These are phyloP conservation scores for Mormyrus hasselquistii DNA, from an alignment of 2,797 vertebrate species.

Conservation along the genomic window DNA sequence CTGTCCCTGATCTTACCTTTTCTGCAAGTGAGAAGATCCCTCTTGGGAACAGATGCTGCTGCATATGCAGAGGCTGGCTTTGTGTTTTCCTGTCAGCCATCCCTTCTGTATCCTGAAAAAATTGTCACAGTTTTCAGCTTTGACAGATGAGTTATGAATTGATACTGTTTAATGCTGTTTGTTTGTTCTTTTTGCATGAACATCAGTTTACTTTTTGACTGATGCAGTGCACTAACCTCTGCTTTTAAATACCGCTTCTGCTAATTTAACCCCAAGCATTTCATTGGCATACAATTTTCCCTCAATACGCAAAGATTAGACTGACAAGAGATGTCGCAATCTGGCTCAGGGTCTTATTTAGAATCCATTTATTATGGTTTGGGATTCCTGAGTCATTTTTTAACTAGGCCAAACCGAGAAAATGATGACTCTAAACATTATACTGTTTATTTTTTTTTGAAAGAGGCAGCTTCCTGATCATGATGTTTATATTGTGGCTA, in stretches of 20 bases:
- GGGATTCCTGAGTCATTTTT: neutral
- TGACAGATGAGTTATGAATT: neutral
- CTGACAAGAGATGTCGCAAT: neutral
- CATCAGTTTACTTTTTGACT: neutral
- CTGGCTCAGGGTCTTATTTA: neutral
- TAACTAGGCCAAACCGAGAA: neutral
- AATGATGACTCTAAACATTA: neutral
- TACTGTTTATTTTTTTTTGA: neutral
- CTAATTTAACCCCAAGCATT: neutral
- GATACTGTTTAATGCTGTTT: neutral
- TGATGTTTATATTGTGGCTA: neutral
- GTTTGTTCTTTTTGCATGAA: neutral
- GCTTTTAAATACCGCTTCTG: neutral
- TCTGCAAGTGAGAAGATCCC: conserved; percentile 67
- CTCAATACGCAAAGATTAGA: neutral
- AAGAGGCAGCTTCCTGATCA: neutral
- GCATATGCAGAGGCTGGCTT: conserved; percentile 79
- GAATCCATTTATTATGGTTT: neutral
- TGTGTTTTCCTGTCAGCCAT: neutral
- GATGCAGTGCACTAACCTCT: neutral
- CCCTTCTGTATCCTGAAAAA: conserved; percentile 1
- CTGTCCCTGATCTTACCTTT: conserved; percentile 80
- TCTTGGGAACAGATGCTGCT: conserved; percentile 85
- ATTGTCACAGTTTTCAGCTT: neutral
- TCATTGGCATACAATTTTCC: neutral